These are phyloP conservation scores for Ornithoptera priamus DNA, from an alignment of 2,888 invertebrate species.

Conservation along the genomic window DNA sequence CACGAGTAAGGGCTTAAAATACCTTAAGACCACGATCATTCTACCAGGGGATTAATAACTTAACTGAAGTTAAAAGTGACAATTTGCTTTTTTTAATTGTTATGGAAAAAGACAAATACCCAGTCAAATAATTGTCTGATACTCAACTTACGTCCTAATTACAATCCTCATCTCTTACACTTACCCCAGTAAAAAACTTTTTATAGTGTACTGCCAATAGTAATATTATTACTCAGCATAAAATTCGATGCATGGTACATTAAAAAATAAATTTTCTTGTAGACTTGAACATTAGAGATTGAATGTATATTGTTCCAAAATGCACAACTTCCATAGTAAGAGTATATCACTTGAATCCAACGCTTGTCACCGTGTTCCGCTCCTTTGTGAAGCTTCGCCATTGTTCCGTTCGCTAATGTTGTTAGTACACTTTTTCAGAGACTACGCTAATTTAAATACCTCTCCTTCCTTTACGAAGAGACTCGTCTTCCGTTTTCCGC, in stretches of 20 bases:
- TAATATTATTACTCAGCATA: not conserved
- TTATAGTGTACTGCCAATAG: not conserved
- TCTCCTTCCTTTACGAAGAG: conserved; percentile 75
- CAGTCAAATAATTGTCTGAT: too few relatives aligned
- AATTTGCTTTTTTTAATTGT: too few relatives aligned
- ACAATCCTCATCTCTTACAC: too few relatives aligned
- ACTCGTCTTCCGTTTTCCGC: conserved; percentile 78
- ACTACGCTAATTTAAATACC: conserved; percentile 79
- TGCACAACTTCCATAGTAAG: not conserved
- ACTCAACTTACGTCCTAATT: too few relatives aligned
- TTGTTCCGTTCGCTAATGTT: conserved; percentile 77
- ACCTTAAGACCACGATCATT: too few relatives aligned
- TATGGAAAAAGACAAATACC: too few relatives aligned
- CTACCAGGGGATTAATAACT: too few relatives aligned
- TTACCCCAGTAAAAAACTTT: too few relatives aligned
- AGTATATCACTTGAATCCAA: conserved; percentile 24
- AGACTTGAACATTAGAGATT: not conserved
- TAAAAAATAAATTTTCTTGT: not conserved
- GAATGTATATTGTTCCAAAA: not conserved
- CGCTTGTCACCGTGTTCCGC: conserved; percentile 56
- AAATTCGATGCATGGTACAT: not conserved
- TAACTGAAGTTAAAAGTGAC: too few relatives aligned
- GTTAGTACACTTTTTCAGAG: conserved; percentile 79
- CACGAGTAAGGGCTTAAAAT: too few relatives aligned
- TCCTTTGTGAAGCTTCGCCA: conserved; percentile 66